Evolutionary conservation across 2,888 invertebrate species (phyloP).

Genomic region (Papilio protenor): DNA sequence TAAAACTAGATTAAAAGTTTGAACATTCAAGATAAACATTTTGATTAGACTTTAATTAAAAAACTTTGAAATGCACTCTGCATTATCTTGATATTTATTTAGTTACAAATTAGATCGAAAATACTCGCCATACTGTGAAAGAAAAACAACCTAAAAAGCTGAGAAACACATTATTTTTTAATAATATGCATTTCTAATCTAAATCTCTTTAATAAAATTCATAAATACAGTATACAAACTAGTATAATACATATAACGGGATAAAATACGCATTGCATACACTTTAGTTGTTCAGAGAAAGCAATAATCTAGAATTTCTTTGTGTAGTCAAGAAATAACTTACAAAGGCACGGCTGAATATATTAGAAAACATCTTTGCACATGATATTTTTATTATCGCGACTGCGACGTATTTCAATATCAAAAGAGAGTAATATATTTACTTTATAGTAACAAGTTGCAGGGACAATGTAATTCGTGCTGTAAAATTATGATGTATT

Average conservation of each 20-base stretch:
- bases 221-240: background rate
- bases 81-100: background rate
- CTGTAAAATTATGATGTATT: background rate
- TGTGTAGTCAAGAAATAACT: constrained; percentile 7
- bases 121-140: too few species aligned
- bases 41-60: background rate
- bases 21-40: constrained; percentile 3
- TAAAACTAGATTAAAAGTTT: constrained; percentile 20
- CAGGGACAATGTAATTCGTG: background rate
- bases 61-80: background rate
- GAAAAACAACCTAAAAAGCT: too few species aligned
- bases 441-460: background rate
- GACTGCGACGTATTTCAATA: constrained; percentile 10
- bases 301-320: constrained; percentile 4
- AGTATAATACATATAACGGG: background rate
- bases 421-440: background rate
- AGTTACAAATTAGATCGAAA: too few species aligned
- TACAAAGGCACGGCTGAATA: constrained; percentile 20
- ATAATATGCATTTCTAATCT: too few species aligned
- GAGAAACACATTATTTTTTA: too few species aligned
- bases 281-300: background rate
- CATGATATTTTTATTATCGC: background rate
- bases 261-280: background rate
- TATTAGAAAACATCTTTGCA: constrained; percentile 4
- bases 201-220: too few species aligned